Base-by-base conservation (phyloP, 2,113 vertebrate genomes). In the Myiozetetes cayanensis region DNA sequence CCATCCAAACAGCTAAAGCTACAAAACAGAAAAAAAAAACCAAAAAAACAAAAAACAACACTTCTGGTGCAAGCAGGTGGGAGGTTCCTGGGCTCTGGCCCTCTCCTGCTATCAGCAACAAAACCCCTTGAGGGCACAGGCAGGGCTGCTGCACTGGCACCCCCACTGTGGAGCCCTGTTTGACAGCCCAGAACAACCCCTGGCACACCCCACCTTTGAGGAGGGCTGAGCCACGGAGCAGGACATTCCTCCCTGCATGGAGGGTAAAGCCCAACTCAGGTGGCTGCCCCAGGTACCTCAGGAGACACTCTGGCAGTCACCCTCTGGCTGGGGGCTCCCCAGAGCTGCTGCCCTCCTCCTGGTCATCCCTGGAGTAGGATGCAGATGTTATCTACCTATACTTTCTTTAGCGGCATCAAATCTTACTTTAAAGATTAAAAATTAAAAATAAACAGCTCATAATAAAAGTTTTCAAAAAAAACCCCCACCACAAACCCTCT, bases 201-300 rank as follows among this genome's bases (percentile, higher is more conserved):
- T 0, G 0, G 39, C 23, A 43, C 3, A 7, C 44, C 6, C 5
- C 4, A 7, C 18, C 58, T 19, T 12, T 9, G 10, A 3, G 17
- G 0, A 35, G 53, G 47, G 49, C 37, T 1, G 2, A 33, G 23
- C 18, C 73, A 28, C 1, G 8, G 12, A 35, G 23, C 2, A 0
- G 63, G 25, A 33, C 1, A 1, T 8, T 16, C 14, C 28, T 18
- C 28, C 33, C 23, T 6, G n/a, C n/a, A 1, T 0, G 0, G 20
- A 10, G 30, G 44, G 28, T 11, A 13, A n/a, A 46, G 30, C 24
- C 62, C n/a, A 21, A 15, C 14, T 5, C 4, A 0, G 39, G 17
- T 2, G 2, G n/a, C 55, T 18, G 55, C 3, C 8, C n/a, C 13
- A 0, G 27, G 18, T 28, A 17, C 21, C 4, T 3, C n/a, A 7